These are phyloP conservation scores for Chauna torquata DNA, from an alignment of 2,113 vertebrate genomes.

Conservation along the genomic window DNA sequence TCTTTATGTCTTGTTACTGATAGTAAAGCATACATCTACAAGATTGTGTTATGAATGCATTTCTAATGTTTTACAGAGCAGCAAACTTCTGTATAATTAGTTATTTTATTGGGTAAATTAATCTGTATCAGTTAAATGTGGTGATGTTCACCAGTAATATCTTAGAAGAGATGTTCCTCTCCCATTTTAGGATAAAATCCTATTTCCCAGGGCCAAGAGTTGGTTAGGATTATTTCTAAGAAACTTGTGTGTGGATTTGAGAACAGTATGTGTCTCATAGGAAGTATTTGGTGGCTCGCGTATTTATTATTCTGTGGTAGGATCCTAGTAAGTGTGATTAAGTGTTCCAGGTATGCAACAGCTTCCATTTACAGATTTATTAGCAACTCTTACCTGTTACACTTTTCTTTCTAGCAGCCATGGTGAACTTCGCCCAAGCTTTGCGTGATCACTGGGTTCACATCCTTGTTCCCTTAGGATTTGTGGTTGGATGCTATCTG, in stretches of 20 bases:
- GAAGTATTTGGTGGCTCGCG: not conserved
- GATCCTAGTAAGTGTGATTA: not conserved
- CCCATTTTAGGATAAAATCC: not conserved
- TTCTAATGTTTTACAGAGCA: not conserved
- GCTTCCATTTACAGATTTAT: not conserved
- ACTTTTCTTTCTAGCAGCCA: constrained; percentile 66
- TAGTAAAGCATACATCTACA: no score
- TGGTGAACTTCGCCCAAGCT: constrained; percentile 79
- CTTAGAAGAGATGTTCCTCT: not conserved
- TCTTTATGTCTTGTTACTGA: not conserved
- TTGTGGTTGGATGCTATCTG: constrained; percentile 86
- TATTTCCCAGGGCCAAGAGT: not conserved
- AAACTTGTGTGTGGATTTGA: not conserved
- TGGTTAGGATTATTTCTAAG: not conserved
- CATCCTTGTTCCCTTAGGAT: constrained; percentile 87
- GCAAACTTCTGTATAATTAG: not conserved
- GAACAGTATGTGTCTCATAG: not conserved
- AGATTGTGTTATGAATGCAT: not conserved
- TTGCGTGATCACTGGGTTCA: constrained; percentile 84
- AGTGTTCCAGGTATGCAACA: not conserved
- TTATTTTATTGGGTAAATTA: not conserved
- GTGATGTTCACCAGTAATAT: not conserved
- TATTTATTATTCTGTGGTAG: not conserved
- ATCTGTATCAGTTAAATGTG: no score
- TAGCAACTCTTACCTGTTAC: not conserved